Base-by-base conservation (phyloP, 2,797 vertebrate genomes). In the Smutsia gigantea region DNA sequence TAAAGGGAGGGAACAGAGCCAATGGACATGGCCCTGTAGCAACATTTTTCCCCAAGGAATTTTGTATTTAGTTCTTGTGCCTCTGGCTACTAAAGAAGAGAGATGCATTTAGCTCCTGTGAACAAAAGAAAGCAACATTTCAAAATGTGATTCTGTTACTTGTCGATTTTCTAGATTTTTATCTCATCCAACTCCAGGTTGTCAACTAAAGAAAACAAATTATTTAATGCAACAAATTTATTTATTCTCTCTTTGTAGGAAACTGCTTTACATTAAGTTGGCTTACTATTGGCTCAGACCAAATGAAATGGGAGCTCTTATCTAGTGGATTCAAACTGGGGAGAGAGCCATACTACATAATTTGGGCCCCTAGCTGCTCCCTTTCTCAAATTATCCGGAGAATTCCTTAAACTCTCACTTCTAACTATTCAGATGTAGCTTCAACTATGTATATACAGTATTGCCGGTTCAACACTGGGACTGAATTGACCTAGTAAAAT, bases 41-140 rank as follows among this genome's bases (percentile, higher is more conserved):
- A 92, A 53, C 75, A 77, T 83, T 91, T 93, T 90, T 79, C 97
- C 97, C 96, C 31, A 39, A 97, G 95, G 95, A 96, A 82, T 93
- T 90, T 96, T 87, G 87, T 85, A 78, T 90, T 96, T 96, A 64
- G 83, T 87, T 96, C 92, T 94, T 90, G 55, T 95, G 96, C 87
- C 90, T 95, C 94, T 90, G 91, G 94, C 91, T 96, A 95, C 95
- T 84, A 84, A 86, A 79, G 77, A 95, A 97, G 78, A 96, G 84
- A 93, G 55, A 69, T 29, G 55, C 64, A 93, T 86, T 96, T 71
- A 95, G 87, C 79, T 81, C 86, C 72, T 90, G 39, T 55, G 77
- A 87, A 95, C 96, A 96, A 94, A 95, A 93, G 94, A 95, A 97
- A 95, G 93, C 78, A 81, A 79, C 61, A 42, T 97, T 97, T 97